Evolutionary conservation across 2,113 vertebrate species (phyloP).

Genomic region (Eclectus roratus): DNA sequence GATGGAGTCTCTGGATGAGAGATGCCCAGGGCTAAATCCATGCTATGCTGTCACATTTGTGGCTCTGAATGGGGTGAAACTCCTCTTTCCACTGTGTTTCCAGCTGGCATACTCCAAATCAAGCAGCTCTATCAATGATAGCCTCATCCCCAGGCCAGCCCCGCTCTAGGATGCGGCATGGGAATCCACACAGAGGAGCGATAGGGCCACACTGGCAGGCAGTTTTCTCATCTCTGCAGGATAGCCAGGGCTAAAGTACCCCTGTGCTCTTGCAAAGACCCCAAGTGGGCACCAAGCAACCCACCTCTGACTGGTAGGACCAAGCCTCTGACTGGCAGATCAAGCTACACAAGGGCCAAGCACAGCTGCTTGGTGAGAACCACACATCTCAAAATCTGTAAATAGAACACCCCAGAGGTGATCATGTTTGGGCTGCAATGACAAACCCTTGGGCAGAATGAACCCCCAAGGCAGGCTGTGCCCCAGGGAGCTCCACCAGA

Average conservation of each 20-base stretch:
- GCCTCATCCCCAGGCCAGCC: neutral
- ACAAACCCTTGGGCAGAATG: neutral
- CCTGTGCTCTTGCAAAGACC: neutral
- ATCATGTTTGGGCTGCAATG: neutral
- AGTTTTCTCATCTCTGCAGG: neutral
- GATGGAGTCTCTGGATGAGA: neutral
- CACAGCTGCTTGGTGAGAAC: fast-evolving
- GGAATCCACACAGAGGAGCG: neutral
- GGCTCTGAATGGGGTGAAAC: neutral
- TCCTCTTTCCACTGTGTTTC: fast-evolving
- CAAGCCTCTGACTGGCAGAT: neutral
- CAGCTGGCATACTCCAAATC: neutral
- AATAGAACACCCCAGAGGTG: fast-evolving
- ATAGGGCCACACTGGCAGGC: neutral
- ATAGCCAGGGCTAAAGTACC: neutral
- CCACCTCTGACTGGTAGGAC: fast-evolving
- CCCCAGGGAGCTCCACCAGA: neutral
- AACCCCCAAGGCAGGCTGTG: neutral
- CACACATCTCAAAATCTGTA: neutral
- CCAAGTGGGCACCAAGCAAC: fast-evolving
- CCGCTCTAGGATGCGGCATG: fast-evolving
- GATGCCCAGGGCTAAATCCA: neutral
- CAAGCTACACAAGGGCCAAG: fast-evolving
- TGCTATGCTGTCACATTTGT: neutral
- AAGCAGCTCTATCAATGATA: fast-evolving